Evolutionary conservation across 2,888 invertebrate species (phyloP).

Genomic region (Plagiodera versicolora): DNA sequence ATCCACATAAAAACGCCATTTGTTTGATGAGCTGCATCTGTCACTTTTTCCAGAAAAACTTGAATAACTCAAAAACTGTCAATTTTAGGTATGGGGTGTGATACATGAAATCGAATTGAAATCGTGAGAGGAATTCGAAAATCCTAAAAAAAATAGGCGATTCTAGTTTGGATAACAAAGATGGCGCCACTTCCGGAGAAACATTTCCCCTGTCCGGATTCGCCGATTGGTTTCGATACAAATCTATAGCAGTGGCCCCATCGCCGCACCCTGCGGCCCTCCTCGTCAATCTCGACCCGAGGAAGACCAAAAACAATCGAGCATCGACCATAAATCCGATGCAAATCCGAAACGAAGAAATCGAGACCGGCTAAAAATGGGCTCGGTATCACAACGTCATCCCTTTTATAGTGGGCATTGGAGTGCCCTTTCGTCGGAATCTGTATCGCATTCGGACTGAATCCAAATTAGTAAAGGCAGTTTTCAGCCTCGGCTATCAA

Average conservation of each 20-base stretch:
- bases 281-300: neutral
- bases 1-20: too few relatives aligned
- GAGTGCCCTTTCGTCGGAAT: constrained; percentile 52
- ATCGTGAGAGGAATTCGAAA: too few relatives aligned
- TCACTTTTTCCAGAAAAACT: too few relatives aligned
- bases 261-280: neutral
- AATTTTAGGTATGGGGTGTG: too few relatives aligned
- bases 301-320: constrained; percentile 4
- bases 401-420: constrained; percentile 26
- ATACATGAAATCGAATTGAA: too few relatives aligned
- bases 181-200: too few relatives aligned
- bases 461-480: constrained; percentile 55
- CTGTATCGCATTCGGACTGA: constrained; percentile 55
- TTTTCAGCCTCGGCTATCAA: constrained; percentile 51
- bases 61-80: too few relatives aligned
- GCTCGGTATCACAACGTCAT: constrained; percentile 24
- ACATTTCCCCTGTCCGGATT: too few relatives aligned
- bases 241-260: neutral
- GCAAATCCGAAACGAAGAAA: constrained; percentile 15
- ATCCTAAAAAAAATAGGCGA: too few relatives aligned
- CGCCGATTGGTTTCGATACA: too few relatives aligned
- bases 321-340: neutral
- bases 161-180: too few relatives aligned
- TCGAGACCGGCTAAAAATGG: constrained; percentile 20
- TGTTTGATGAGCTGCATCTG: too few relatives aligned